These are phyloP conservation scores for Thripadectes ignobilis DNA, from an alignment of 2,797 vertebrate genomes.

Conservation along the genomic window DNA sequence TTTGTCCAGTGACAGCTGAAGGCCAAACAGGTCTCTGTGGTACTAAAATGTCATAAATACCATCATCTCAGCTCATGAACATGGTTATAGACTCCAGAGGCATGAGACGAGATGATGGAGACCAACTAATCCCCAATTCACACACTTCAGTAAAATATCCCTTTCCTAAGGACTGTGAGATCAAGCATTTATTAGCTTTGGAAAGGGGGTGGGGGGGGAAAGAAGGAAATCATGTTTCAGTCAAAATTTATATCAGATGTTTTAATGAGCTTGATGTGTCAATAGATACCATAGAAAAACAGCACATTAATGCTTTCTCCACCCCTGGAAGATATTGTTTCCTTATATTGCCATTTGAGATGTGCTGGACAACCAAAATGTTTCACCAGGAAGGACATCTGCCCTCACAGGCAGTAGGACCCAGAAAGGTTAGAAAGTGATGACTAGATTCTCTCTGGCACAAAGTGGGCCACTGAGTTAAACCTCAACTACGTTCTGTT, in stretches of 20 bases:
- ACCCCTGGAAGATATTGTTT: neutral
- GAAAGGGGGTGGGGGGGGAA: too few species aligned
- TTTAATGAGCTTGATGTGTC: neutral
- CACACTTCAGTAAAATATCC: neutral
- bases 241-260: neutral
- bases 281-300: neutral
- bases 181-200: neutral
- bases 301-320: neutral
- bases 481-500: neutral
- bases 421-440: neutral
- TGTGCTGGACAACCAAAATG: neutral
- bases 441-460: neutral
- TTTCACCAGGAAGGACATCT: neutral
- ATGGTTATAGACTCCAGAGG: neutral
- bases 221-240: neutral
- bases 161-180: neutral
- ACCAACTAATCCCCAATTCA: neutral
- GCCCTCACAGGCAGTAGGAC: neutral
- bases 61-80: neutral
- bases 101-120: neutral
- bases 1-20: neutral
- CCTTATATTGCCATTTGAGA: neutral
- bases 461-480: neutral
- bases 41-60: neutral
- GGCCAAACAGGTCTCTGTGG: neutral